Percentiles rank a stretch among this genome's conserved stretches.
Evolutionary conservation across 92 coral and sea anemone species (phyloP).

Genomic region (Porites cylindrica): DNA sequence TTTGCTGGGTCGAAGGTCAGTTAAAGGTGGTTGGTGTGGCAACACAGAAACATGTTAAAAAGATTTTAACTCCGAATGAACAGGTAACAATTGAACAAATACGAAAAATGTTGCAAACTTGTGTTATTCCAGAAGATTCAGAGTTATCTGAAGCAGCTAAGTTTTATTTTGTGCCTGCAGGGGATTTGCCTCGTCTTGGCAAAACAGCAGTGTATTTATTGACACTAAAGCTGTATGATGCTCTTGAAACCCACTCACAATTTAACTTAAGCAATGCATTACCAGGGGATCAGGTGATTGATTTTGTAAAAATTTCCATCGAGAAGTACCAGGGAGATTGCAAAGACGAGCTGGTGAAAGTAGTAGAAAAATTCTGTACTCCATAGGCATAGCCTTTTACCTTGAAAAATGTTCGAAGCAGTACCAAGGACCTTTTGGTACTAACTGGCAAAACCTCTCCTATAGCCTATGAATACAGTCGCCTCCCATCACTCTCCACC

Average conservation of each 20-base stretch:
- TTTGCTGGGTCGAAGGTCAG: background rate
- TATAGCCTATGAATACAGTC: no score
- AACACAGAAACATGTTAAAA: conserved; percentile 1
- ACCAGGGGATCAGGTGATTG: background rate
- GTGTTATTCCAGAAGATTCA: background rate
- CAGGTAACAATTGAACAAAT: background rate
- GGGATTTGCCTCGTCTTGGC: background rate
- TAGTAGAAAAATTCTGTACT: background rate
- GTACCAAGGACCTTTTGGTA: no score
- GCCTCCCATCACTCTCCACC: no score
- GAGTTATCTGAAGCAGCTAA: background rate
- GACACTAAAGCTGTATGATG: background rate
- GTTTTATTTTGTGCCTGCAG: background rate
- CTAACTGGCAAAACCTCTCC: no score
- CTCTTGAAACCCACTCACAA: background rate
- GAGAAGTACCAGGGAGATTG: background rate
- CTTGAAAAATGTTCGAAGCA: background rate
- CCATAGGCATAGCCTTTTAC: background rate
- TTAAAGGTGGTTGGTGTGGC: conserved; percentile 1
- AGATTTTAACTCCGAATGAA: background rate
- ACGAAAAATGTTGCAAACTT: background rate
- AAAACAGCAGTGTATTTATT: background rate
- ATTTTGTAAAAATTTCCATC: background rate
- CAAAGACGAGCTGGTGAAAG: background rate
- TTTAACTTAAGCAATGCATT: conserved; percentile 8